A percentile compares a stretch with the other conserved stretches of the same genome.
phyloP scores from a whole-genome alignment of 1,140 invertebrate species.

The Lamellibrachia luymesi region DNA sequence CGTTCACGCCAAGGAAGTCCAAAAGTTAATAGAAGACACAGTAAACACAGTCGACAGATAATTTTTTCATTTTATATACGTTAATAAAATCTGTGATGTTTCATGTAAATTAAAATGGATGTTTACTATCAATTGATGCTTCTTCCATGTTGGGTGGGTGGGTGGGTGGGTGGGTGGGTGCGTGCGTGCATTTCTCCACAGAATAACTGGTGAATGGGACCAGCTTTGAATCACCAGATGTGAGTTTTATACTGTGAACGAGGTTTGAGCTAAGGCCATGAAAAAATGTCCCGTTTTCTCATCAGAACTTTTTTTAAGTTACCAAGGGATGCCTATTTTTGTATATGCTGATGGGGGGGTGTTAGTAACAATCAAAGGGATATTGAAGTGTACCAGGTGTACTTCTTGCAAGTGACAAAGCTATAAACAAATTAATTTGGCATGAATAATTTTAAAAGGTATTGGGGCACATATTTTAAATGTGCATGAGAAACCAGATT shows the following conservation, averaged over 20 bases:
- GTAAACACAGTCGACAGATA: not conserved
- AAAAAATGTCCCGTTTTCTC: too few relatives aligned
- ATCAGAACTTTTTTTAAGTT: too few relatives aligned
- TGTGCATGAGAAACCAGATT: too few relatives aligned
- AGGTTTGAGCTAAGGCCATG: not conserved
- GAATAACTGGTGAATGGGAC: not conserved
- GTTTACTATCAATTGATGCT: not conserved
- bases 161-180: not conserved
- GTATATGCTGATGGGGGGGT: too few relatives aligned
- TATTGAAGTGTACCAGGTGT: too few relatives aligned
- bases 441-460: too few relatives aligned
- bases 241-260: not conserved
- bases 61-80: not conserved
- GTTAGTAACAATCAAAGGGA: too few relatives aligned
- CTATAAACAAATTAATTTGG: too few relatives aligned
- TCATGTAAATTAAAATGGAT: not conserved
- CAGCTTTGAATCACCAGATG: not conserved
- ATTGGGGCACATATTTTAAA: too few relatives aligned
- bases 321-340: too few relatives aligned
- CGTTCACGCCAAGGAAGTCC: not conserved
- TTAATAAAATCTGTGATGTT: not conserved
- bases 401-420: too few relatives aligned
- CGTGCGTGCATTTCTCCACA: too few relatives aligned
- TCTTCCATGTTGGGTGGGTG: not conserved
- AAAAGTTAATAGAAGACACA: conserved; percentile 8